Conservation (phyloP, 2,888 invertebrate species). For the Patella pellucida region DNA sequence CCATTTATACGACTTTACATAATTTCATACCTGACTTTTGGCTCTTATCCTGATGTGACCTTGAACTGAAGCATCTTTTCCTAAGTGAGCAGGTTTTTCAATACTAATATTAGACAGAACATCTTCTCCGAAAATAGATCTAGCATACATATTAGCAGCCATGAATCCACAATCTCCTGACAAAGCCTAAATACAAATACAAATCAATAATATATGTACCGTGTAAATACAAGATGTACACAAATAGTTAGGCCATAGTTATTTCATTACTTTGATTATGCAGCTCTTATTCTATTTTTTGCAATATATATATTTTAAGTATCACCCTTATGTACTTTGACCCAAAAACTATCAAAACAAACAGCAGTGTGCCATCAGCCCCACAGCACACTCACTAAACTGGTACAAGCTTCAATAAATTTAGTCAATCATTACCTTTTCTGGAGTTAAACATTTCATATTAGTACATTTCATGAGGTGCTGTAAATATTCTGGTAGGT, state of each 20-base stretch:
- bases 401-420: too few relatives aligned
- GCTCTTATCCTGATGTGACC: constrained; percentile 98
- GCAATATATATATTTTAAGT: too few relatives aligned
- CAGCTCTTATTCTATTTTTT: too few relatives aligned
- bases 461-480: constrained; percentile 95
- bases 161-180: constrained; percentile 99
- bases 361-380: too few relatives aligned
- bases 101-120: constrained; percentile 98
- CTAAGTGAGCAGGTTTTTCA: constrained; percentile 79
- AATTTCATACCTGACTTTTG: constrained; percentile 87
- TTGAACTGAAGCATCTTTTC: constrained; percentile 84
- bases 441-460: constrained; percentile 98
- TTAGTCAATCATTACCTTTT: constrained; percentile 76
- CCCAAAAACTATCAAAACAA: too few relatives aligned
- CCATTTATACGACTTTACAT: neutral
- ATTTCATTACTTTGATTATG: too few relatives aligned
- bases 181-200: constrained; percentile 78
- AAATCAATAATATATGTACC: neutral
- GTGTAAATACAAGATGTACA: neutral
- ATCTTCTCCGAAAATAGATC: constrained; percentile 95
- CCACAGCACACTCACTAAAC: too few relatives aligned
- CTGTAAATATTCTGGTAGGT: constrained; percentile 91
- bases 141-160: constrained; percentile 99
- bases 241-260: neutral
- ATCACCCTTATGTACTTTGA: too few relatives aligned